phyloP scores from a whole-genome alignment of 2,888 invertebrate genomes.

The Toxonevra muliebris region DNA sequence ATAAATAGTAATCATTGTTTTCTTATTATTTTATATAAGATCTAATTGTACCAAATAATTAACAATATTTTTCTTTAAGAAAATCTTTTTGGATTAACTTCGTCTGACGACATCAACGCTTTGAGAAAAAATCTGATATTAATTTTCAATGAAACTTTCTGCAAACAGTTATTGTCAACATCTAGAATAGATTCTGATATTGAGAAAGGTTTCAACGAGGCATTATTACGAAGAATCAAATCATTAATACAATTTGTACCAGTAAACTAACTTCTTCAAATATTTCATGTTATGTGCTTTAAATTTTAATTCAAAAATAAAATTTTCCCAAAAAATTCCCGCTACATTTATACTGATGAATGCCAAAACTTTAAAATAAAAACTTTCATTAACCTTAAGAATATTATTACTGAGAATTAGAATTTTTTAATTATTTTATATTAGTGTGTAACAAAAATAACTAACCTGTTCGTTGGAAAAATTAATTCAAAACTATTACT shows the following conservation, averaged over 20 bases:
- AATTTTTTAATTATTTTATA: no score
- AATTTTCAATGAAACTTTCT: constrained; percentile 81
- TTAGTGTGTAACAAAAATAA: no score
- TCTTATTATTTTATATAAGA: constrained; percentile 6
- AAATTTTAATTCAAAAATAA: no score
- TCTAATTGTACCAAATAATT: constrained; percentile 43
- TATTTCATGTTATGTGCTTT: neutral
- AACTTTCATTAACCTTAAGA: no score
- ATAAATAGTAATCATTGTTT: no score
- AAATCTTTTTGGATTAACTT: constrained; percentile 68
- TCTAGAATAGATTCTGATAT: constrained; percentile 72
- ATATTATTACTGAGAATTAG: no score
- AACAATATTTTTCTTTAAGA: constrained; percentile 63
- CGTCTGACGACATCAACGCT: constrained; percentile 73
- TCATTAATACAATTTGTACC: constrained; percentile 81
- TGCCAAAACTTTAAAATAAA: no score
- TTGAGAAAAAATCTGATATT: constrained; percentile 77
- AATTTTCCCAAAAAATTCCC: no score
- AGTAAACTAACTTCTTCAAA: constrained; percentile 53
- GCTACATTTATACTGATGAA: no score
- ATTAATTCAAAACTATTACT: no score
- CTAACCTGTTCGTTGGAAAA: no score
- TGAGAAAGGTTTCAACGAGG: constrained; percentile 77
- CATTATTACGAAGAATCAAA: constrained; percentile 80
- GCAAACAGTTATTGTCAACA: constrained; percentile 76